Evolutionary conservation across 1,140 invertebrate species (phyloP).

Genomic region (Drosophila gunungcola): DNA sequence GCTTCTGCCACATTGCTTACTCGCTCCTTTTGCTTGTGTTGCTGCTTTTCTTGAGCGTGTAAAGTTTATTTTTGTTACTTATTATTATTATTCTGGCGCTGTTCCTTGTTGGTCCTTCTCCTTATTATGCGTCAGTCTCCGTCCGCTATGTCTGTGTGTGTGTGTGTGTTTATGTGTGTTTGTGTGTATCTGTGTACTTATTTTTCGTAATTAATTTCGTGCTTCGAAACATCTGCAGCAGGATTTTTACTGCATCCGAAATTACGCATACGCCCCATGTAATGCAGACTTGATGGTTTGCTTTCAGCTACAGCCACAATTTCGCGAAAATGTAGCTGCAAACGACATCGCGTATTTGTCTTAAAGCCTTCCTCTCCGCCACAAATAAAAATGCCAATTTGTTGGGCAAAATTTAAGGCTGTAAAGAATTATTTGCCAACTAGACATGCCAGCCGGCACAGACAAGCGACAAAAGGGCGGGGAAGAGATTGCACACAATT

Average conservation of each 20-base stretch:
- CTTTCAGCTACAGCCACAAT: slow-evolving; percentile 26
- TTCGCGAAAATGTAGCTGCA: slow-evolving; percentile 34
- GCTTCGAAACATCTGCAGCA: slow-evolving; percentile 79
- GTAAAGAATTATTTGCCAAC: slow-evolving; percentile 52
- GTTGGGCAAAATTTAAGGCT: slow-evolving; percentile 65
- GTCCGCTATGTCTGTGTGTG: slow-evolving; percentile 7
- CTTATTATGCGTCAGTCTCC: slow-evolving; percentile 14
- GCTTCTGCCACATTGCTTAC: not conserved
- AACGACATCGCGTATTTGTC: slow-evolving; percentile 24
- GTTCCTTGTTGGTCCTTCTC: slow-evolving; percentile 39
- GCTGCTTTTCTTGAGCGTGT: slow-evolving; percentile 52
- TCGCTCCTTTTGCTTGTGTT: slow-evolving; percentile 9
- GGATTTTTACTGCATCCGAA: slow-evolving; percentile 79
- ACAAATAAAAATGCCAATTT: slow-evolving; percentile 59
- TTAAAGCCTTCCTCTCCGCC: slow-evolving; percentile 25
- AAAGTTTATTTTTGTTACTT: slow-evolving; percentile 81
- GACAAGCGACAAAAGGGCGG: slow-evolving; percentile 5
- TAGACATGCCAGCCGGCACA: slow-evolving; percentile 28
- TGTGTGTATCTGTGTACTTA: slow-evolving; percentile 40
- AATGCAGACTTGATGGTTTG: slow-evolving; percentile 69
- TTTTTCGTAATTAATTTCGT: slow-evolving; percentile 78
- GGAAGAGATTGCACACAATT: slow-evolving; percentile 45
- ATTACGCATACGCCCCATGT: slow-evolving; percentile 73
- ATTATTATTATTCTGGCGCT: slow-evolving; percentile 73
- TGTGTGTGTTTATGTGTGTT: slow-evolving; percentile 7